These are phyloP conservation scores for Frankliniella intonsa DNA, from an alignment of 2,888 invertebrate species.

Conservation along the genomic window DNA sequence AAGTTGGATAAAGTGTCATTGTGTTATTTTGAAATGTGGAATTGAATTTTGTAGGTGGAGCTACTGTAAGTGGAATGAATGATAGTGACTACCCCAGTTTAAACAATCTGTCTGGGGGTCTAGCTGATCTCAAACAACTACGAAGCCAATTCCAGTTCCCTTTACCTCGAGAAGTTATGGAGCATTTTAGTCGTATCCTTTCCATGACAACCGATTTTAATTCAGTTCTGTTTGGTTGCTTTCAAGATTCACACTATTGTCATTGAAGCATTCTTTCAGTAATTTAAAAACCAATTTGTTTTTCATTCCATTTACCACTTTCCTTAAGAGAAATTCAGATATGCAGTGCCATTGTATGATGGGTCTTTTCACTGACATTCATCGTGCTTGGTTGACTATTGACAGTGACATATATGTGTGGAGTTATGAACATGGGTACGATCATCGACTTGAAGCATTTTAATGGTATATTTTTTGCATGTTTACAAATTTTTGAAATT, in stretches of 20 bases:
- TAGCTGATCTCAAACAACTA: conserved; percentile 69
- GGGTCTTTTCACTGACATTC: conserved; percentile 95
- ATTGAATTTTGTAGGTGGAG: conserved; percentile 54
- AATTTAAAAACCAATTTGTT: not conserved
- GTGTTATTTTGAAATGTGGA: not conserved
- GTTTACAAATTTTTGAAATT: conserved; percentile 31
- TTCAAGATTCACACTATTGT: conserved; percentile 26
- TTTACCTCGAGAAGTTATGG: conserved; percentile 87
- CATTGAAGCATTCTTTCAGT: conserved; percentile 10
- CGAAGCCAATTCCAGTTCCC: conserved; percentile 78
- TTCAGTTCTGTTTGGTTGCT: conserved; percentile 22
- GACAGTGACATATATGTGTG: conserved; percentile 98
- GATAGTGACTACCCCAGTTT: conserved; percentile 87
- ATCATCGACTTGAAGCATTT: conserved; percentile 16
- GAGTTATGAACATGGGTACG: conserved; percentile 87
- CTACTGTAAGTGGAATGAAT: conserved; percentile 83
- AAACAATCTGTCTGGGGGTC: conserved; percentile 62
- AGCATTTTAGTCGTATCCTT: conserved; percentile 93
- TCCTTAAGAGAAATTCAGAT: conserved; percentile 53
- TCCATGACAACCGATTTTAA: conserved; percentile 38
- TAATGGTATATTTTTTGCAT: conserved; percentile 28
- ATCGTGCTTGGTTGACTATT: conserved; percentile 93
- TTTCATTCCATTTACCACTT: conserved; percentile 24
- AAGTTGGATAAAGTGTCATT: not conserved
- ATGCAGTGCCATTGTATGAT: conserved; percentile 95